Evolutionary conservation across 2,113 vertebrate species (phyloP).

Genomic region (Triplophysa dalaica): DNA sequence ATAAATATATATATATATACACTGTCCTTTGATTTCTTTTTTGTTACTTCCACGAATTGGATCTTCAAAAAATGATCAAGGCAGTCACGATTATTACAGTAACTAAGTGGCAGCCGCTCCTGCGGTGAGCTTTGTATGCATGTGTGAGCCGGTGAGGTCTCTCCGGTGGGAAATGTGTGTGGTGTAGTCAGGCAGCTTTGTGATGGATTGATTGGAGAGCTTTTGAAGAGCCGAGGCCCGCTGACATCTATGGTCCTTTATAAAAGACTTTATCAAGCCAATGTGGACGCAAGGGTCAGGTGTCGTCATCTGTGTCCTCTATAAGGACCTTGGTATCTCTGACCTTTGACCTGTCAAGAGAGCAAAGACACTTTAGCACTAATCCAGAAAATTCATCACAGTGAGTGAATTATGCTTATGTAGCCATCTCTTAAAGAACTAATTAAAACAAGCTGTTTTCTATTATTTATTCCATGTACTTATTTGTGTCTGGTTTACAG

Average conservation of each 20-base stretch:
- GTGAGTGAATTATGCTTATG: not conserved
- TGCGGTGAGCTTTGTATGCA: conserved; percentile 43
- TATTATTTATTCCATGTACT: not conserved
- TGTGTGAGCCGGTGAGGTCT: conserved; percentile 24
- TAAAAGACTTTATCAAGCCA: conserved; percentile 69
- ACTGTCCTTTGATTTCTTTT: conserved; percentile 38
- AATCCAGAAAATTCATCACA: not conserved
- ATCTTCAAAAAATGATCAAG: conserved; percentile 46
- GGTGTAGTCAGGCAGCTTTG: conserved; percentile 69
- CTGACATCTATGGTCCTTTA: conserved; percentile 65
- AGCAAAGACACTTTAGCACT: not conserved
- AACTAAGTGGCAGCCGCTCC: conserved; percentile 41
- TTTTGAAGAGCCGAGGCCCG: conserved; percentile 46
- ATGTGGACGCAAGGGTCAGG: conserved; percentile 82
- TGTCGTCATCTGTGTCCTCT: conserved; percentile 96
- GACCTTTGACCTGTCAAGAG: conserved; percentile 82
- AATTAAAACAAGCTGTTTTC: not conserved
- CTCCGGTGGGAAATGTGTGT: conserved; percentile 23
- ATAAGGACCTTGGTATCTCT: conserved; percentile 95
- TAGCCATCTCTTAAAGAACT: too few species aligned
- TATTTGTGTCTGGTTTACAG: not conserved
- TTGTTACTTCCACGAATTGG: conserved; percentile 10
- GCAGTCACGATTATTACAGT: conserved; percentile 41
- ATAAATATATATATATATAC: conserved; percentile 36
- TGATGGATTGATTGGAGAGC: conserved; percentile 64